Conservation (phyloP, 2,797 vertebrate genomes). For the Pelobates cultripes region DNA sequence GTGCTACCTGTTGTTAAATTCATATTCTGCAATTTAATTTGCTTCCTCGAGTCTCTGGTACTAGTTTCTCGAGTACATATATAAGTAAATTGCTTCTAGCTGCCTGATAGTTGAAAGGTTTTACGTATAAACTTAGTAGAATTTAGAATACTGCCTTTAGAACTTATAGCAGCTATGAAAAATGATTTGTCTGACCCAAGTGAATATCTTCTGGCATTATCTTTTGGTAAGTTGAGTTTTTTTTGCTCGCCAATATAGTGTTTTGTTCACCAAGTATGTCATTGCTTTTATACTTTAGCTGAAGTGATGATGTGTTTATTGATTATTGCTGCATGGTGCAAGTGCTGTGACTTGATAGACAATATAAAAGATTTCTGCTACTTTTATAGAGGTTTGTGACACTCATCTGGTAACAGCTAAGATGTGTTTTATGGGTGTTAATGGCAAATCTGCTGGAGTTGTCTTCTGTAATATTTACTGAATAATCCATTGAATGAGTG, state of each 20-base stretch:
- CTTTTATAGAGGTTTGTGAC: constrained; percentile 50
- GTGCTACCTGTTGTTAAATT: too few species aligned
- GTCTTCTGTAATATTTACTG: constrained; percentile 33
- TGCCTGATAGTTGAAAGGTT: neutral
- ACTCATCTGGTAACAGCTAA: constrained; percentile 49
- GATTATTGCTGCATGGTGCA: constrained; percentile 50
- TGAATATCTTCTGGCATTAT: neutral
- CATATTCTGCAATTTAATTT: too few species aligned
- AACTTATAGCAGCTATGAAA: constrained; percentile 25
- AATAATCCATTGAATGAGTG: constrained; percentile 24
- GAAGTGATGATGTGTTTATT: constrained; percentile 56
- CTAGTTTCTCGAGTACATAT: too few species aligned
- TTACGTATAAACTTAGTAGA: neutral
- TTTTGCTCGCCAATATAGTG: neutral
- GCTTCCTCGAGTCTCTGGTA: too few species aligned
- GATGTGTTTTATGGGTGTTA: constrained; percentile 55
- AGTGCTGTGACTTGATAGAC: constrained; percentile 38
- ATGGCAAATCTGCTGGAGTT: constrained; percentile 49
- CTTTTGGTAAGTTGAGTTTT: neutral
- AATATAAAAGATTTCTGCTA: constrained; percentile 44
- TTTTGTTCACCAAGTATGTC: constrained; percentile 5
- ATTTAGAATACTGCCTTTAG: constrained; percentile 4
- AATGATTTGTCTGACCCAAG: neutral
- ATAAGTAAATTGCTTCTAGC: too few species aligned
- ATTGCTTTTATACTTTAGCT: constrained; percentile 47